Percentiles rank a stretch among this genome's conserved stretches.
These are phyloP conservation scores for Athalia cordata DNA, from an alignment of 2,888 invertebrate genomes.

Conservation along the genomic window DNA sequence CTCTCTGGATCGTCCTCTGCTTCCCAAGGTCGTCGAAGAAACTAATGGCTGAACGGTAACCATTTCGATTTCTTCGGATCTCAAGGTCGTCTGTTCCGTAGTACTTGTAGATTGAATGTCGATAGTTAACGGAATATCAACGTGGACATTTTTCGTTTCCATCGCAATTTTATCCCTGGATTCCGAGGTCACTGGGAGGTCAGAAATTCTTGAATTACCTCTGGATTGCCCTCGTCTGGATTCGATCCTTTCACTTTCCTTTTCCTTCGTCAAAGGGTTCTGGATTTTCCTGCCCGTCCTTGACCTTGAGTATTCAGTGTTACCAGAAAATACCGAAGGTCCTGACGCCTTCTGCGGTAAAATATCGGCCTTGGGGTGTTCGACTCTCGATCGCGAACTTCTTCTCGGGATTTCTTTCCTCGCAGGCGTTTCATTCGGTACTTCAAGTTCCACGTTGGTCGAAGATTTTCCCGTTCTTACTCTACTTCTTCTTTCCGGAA, in stretches of 20 bases:
- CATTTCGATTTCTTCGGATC: neutral
- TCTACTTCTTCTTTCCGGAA: constrained; percentile 44
- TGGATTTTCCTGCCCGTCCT: constrained; percentile 66
- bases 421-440: constrained; percentile 12
- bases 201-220: neutral
- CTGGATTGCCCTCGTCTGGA: constrained; percentile 50
- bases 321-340: constrained; percentile 52
- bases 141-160: constrained; percentile 61
- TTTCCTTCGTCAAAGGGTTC: constrained; percentile 54
- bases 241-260: constrained; percentile 52
- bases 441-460: constrained; percentile 22
- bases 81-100: neutral
- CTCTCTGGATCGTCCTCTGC: constrained; percentile 42
- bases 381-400: constrained; percentile 11
- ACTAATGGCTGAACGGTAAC: constrained; percentile 16
- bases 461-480: constrained; percentile 11
- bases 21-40: constrained; percentile 37
- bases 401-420: constrained; percentile 35
- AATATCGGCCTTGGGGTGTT: constrained; percentile 17
- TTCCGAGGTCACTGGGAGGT: constrained; percentile 43
- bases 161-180: constrained; percentile 53
- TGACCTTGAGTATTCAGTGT: constrained; percentile 54
- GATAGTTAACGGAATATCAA: constrained; percentile 56
- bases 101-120: constrained; percentile 35
- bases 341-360: constrained; percentile 48